phyloP scores from a whole-genome alignment of 2,888 invertebrate species.

The Onthophagus sagittarius region DNA sequence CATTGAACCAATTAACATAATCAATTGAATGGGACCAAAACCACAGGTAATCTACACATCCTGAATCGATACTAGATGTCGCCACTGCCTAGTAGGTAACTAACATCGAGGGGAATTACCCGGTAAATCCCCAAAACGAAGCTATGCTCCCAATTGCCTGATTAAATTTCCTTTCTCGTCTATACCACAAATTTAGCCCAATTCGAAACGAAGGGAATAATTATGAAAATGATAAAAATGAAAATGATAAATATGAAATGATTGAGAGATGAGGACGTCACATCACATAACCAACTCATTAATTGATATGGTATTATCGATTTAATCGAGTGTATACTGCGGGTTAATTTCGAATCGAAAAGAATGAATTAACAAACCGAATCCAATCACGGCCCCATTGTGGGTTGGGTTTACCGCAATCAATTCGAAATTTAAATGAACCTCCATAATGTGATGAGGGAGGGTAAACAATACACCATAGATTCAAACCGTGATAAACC shows the following conservation, averaged over 20 bases:
- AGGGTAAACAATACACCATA: not conserved
- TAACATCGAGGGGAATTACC: not conserved
- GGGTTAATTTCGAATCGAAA: not conserved
- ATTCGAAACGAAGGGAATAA: too few species aligned
- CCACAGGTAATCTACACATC: not conserved
- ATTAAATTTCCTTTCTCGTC: not conserved
- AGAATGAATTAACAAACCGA: not conserved
- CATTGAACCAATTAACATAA: too few species aligned
- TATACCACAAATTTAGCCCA: too few species aligned
- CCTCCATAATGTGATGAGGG: not conserved
- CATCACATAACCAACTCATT: not conserved
- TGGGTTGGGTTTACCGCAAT: not conserved
- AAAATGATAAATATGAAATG: too few species aligned
- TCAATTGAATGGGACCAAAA: not conserved
- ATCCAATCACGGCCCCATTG: not conserved
- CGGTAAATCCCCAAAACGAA: not conserved
- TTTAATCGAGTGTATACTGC: not conserved
- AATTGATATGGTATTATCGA: not conserved
- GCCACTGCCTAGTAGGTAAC: not conserved
- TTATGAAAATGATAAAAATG: too few species aligned
- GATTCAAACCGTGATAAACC: not conserved
- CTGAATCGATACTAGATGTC: not conserved
- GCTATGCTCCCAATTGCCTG: not conserved
- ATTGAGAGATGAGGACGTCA: not conserved
- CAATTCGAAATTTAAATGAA: not conserved